phyloP scores from a whole-genome alignment of 2,113 vertebrate species.

The Meleagris gallopavo region DNA sequence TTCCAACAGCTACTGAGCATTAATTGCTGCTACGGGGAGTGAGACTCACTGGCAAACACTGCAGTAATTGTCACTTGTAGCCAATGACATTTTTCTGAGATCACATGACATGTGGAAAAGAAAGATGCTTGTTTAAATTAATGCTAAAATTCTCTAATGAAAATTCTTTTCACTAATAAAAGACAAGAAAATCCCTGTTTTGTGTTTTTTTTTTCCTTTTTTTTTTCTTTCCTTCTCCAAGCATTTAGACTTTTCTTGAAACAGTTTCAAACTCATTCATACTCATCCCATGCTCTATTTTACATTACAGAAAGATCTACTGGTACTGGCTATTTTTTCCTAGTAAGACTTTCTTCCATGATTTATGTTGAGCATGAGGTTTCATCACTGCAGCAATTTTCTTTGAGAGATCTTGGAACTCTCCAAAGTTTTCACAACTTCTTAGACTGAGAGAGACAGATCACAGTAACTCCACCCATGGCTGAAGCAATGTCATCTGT shows the following conservation, averaged over 20 bases:
- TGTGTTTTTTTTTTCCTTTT: neutral
- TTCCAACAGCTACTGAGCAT: neutral
- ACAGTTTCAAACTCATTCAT: neutral
- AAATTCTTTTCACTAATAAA: neutral
- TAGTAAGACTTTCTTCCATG: neutral
- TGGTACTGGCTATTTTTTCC: neutral
- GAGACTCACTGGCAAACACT: neutral
- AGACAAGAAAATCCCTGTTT: neutral
- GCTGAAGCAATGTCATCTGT: neutral
- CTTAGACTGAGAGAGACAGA: neutral
- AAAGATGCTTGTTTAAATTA: neutral
- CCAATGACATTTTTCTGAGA: neutral
- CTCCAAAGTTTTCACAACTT: neutral
- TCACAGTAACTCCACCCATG: neutral
- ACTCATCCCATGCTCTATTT: neutral
- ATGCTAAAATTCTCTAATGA: neutral
- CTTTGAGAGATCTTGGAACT: neutral
- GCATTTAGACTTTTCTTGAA: neutral
- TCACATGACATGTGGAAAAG: neutral
- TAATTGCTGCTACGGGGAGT: rapidly evolving
- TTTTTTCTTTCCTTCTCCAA: neutral
- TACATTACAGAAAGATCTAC: neutral
- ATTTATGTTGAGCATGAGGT: neutral
- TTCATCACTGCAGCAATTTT: neutral
- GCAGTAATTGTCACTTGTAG: neutral